Base-by-base conservation (phyloP, 1,140 invertebrate species). In the Drosophila mojavensis region DNA sequence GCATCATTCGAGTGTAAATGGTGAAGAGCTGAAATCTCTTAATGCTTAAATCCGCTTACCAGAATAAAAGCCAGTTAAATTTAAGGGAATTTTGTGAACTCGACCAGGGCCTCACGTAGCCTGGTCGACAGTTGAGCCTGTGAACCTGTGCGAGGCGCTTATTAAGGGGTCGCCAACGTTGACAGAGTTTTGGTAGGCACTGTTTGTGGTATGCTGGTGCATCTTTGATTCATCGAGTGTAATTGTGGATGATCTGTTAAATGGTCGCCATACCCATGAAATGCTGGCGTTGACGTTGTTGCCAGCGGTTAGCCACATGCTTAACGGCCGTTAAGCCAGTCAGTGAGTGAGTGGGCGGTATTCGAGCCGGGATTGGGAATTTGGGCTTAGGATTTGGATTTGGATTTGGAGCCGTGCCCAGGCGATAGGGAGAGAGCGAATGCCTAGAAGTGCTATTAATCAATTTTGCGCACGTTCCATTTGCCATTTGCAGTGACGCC, bases 401-500 rank as follows among this genome's bases (percentile, higher is more conserved):
- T 43, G 20, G 53, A 15, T 50, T 17, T 48, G 47, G 47, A 9
- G 6, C 10, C 1, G 7, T 24, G 20, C 3, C 47, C 6, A 48
- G 15, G 15, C 20, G 71, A 5, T 10, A 7, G 56, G 50, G 11
- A 24, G 20, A 24, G 4, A 20, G 2, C 13, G 60, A 50, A 55
- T 69, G 61, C 53, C 76, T 71, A 48, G 39, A 72, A 78, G 65
- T 83, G 83, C 77, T 60, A 78, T 88, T 88, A 89, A 88, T 88
- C 79, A 88, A 88, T 88, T 88, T 80, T 55, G 41, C 47, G 63
- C 69, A 74, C 73, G 72, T 78, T 88, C 55, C 76, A 79, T 73
- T 67, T 78, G 64, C 45, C 30, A 30, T 72, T 39, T 82, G 56
- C 81, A 91, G 90, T 86, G 43, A 90, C 90, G 79, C 83, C 90